Conservation (phyloP, 2,797 vertebrate genomes). For the Avahi laniger region DNA sequence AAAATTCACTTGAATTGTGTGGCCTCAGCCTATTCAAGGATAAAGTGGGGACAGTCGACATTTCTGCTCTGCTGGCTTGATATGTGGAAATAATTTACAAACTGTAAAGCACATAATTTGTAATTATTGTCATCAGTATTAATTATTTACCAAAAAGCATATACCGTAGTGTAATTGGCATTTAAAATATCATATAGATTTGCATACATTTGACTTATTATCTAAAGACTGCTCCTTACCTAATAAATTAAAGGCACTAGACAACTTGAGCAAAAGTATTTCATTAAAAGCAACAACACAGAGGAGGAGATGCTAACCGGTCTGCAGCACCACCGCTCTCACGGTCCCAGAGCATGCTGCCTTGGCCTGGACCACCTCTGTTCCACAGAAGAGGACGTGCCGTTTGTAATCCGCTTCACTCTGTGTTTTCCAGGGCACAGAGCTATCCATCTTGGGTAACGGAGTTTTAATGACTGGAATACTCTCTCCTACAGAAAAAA, state of each 20-base stretch:
- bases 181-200: neutral
- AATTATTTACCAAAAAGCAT: neutral
- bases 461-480: conserved; percentile 86
- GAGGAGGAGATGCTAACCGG: conserved; percentile 79
- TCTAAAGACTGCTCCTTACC: neutral
- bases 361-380: conserved; percentile 86
- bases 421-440: conserved; percentile 81
- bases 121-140: neutral
- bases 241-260: neutral
- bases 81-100: neutral
- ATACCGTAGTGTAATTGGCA: neutral
- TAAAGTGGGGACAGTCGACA: neutral
- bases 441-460: conserved; percentile 67
- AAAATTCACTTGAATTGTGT: neutral
- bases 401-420: conserved; percentile 83
- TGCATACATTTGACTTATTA: neutral
- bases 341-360: conserved; percentile 58
- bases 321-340: conserved; percentile 85
- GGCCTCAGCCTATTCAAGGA: neutral
- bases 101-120: neutral
- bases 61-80: neutral
- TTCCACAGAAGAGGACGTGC: conserved; percentile 88
- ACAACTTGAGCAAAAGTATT: neutral
- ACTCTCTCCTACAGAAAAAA: conserved; percentile 85
- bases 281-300: neutral